These are phyloP conservation scores for Camptogramma bilineatum DNA, from an alignment of 2,888 invertebrate genomes.

Conservation along the genomic window DNA sequence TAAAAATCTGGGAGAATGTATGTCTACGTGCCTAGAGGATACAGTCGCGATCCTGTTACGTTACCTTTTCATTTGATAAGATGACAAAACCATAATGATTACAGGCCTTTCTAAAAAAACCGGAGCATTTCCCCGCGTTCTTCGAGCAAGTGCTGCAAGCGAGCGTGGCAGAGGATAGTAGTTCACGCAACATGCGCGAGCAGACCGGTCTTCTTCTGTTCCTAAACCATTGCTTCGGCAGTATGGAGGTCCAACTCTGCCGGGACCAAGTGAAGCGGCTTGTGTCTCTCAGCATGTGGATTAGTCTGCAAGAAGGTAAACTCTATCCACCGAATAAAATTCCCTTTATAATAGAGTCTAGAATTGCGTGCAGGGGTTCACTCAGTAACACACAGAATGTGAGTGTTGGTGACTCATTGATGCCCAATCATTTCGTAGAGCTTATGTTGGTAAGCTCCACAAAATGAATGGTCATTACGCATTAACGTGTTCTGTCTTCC, in stretches of 20 bases:
- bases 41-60: not conserved
- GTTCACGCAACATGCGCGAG: constrained; percentile 85
- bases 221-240: constrained; percentile 98
- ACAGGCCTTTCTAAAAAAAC: constrained; percentile 91
- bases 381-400: too few species aligned
- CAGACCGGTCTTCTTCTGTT: constrained; percentile 96
- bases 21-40: too few species aligned
- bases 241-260: constrained; percentile 97
- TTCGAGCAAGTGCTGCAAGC: constrained; percentile 92
- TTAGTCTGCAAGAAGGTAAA: constrained; percentile 74
- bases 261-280: constrained; percentile 96
- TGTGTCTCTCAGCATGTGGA: constrained; percentile 97
- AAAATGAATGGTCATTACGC: too few species aligned
- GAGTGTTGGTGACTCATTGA: too few species aligned
- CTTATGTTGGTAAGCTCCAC: too few species aligned
- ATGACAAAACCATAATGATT: constrained; percentile 40
- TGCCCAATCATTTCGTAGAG: too few species aligned
- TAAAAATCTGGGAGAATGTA: too few species aligned
- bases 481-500: too few species aligned
- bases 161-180: constrained; percentile 87
- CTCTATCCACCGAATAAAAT: not conserved
- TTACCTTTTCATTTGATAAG: not conserved
- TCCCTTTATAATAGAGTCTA: not conserved
- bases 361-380: not conserved
- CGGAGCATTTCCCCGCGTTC: constrained; percentile 92